phyloP scores from a whole-genome alignment of 2,797 vertebrate species.

The Gallinago nigripennis region DNA sequence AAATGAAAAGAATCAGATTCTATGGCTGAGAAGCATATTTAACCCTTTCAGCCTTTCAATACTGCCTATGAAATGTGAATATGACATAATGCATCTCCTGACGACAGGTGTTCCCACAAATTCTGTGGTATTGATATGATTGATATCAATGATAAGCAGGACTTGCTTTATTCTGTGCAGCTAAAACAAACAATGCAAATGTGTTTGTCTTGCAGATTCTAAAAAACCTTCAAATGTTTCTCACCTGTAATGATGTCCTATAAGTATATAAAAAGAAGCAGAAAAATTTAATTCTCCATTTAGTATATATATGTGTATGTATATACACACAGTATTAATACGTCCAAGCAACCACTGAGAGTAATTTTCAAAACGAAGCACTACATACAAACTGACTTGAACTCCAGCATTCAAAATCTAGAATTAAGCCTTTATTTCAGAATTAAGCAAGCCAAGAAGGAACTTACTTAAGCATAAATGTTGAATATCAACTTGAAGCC shows the following conservation, averaged over 20 bases:
- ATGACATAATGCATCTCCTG: neutral
- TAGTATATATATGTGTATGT: neutral
- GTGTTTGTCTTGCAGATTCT: neutral
- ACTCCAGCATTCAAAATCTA: neutral
- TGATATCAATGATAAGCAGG: neutral
- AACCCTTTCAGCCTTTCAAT: neutral
- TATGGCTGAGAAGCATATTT: neutral
- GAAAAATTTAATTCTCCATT: neutral
- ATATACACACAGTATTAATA: neutral
- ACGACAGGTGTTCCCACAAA: neutral
- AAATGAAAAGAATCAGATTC: neutral
- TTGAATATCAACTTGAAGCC: constrained; percentile 95
- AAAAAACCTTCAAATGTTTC: neutral
- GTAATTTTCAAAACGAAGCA: neutral
- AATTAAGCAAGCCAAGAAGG: neutral
- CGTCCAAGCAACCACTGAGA: neutral
- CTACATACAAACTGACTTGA: neutral
- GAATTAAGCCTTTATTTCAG: neutral
- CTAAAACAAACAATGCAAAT: neutral
- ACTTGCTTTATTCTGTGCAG: neutral
- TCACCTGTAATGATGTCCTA: neutral
- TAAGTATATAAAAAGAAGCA: neutral
- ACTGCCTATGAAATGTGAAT: neutral
- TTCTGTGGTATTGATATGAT: neutral
- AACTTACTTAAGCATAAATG: constrained; percentile 91